Evolutionary conservation across 2,797 vertebrate genomes (phyloP), one percentile per base, ranked within the genome.

Genomic region (Epinephelus awoara): DNA sequence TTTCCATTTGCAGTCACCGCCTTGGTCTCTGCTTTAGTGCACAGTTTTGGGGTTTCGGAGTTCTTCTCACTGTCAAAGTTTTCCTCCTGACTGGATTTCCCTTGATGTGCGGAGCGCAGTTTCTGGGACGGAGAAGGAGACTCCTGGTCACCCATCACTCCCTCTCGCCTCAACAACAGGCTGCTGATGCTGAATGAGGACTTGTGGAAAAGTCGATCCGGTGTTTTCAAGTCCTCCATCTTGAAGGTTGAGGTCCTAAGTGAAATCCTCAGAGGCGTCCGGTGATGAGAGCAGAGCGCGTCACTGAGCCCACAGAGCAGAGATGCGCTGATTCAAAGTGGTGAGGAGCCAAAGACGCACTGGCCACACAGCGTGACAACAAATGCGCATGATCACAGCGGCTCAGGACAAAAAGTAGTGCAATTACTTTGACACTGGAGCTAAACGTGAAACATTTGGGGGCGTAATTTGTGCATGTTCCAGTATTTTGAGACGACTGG

Each of bases 151-250:
- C 59, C 84, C 76, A 82, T 75, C 73, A 74, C 66, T 2, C 67
- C 88, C 23, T 96, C 94, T 61, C 86, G 85, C 66, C 93, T 92
- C 85, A 92, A 90, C 83, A 96, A 70, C 66, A 96, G 87, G 87
- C 93, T 96, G 77, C 91, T 95, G 88, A 96, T 96, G 93, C 94
- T 96, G 92, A 96, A 96, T 1, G 95, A 90, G 14, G 96, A 95
- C 83, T 94, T 94, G 85, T 94, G 93, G 56, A 93, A 84, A 57
- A 92, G 82, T 55, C 92, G 88, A 14, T 84, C 79, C 8, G 92
- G 84, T 63, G 66, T 66, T 82, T 91, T 94, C 47, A 91, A 67
- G 59, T 87, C 88, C 15, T 93, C 94, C 95, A 94, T 94, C 13
- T 42, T 44, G n/a, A 2, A 27, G 19, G 21, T 61, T 57, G 2